Base-by-base conservation (phyloP, 2,113 vertebrate species). In the Urocolius indicus region DNA sequence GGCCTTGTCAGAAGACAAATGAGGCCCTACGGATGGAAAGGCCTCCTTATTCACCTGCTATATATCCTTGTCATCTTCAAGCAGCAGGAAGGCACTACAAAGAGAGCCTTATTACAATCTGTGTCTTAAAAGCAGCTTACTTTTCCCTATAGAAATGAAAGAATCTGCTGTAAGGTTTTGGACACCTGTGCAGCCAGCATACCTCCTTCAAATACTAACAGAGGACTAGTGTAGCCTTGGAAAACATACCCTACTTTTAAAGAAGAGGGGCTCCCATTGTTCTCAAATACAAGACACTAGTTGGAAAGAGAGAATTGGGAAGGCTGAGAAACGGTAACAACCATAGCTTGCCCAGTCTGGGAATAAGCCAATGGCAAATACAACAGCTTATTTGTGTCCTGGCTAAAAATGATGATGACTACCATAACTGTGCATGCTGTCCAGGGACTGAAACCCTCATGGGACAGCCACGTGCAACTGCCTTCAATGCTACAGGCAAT, bases 381-480 rank as follows among this genome's bases (percentile, higher is more conserved):
- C 27, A 87, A 34, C 61, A 74, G 83, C n/a, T 90, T 23, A 55
- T 72, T 78, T 82, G 72, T 57, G 36, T 19, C 58, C 20, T 51
- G 49, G 80, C 36, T 62, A n/a, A 74, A 88, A 78, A 67, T 74
- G 67, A 72, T 83, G 45, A 46, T 59, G 29, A n/a, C 22, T 73
- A 21, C 19, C 68, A 48, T 58, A 48, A 57, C n/a, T 18, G 58
- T 55, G 52, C 62, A 76, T 24, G 29, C 9, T 30, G 49, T 16
- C 72, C 72, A 73, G 41, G 2, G 3, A n/a, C 57, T 48, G 87
- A 85, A 83, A 65, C 10, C 26, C 48, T 82, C 22, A 72, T 52
- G 63, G 76, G 41, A 32, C 0, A 77, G 38, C 34, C 19, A 0
- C 8, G 9, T 38, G 46, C 14, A 77, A 38, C 30, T 4, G 0